Evolutionary conservation across 2,888 invertebrate species (phyloP).

Genomic region (Lycophotia porphyrea): DNA sequence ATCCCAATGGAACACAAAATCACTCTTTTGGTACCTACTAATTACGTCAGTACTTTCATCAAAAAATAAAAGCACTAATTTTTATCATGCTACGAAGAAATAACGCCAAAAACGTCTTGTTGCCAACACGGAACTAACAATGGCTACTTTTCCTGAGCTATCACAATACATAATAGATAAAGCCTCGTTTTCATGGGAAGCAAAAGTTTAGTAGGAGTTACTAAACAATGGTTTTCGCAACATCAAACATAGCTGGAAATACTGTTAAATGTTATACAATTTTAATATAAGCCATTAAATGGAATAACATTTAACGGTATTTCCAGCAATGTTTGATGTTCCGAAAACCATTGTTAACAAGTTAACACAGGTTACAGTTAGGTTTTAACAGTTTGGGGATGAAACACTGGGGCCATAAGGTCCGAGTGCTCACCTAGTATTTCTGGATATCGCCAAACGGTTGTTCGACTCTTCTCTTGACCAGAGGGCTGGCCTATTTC

Average conservation of each 20-base stretch:
- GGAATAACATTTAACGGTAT: no score
- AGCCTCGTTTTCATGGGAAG: neutral
- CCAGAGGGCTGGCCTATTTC: no score
- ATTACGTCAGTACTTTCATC: neutral
- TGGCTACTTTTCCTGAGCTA: slow-evolving; percentile 8
- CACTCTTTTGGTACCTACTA: neutral
- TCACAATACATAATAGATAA: slow-evolving; percentile 43
- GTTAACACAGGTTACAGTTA: no score
- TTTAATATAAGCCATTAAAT: neutral
- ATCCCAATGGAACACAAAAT: neutral
- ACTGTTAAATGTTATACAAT: neutral
- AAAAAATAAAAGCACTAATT: neutral
- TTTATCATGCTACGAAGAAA: neutral
- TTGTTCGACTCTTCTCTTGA: no score
- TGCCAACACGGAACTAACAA: slow-evolving; percentile 10
- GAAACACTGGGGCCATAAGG: no score
- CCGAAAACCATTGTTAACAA: no score
- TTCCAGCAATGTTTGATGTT: no score
- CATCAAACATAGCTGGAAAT: neutral
- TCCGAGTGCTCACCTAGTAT: no score
- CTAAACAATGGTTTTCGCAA: neutral
- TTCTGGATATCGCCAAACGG: no score
- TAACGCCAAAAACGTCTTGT: neutral
- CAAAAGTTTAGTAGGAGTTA: neutral
- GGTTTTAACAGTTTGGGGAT: no score